Base-by-base conservation (phyloP, 2,888 invertebrate species). In the Temnothorax ravouxi region DNA sequence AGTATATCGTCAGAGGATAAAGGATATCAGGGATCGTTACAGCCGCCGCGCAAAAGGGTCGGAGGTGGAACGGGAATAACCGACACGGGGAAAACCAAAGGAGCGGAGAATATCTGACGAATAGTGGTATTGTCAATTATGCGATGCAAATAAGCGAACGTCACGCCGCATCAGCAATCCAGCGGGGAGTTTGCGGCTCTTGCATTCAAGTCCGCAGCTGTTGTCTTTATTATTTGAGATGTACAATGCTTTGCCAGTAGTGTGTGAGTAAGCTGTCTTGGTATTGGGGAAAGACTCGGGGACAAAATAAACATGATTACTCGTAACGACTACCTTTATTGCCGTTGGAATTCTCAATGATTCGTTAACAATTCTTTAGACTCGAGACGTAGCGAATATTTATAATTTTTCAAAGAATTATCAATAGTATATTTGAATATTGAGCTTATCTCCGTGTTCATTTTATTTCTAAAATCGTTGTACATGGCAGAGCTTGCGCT, bases 221-320 rank as follows among this genome's bases (percentile, higher is more conserved):
- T 61, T 71, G 54, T 61, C 79, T 69, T 80, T 77, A 56, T 77
- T 85, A 86, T 86, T 86, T 86, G 88, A 87, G 83, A 84, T 85
- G 18, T 69, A 80, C 38, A 21, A 66, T 29, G 50, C 38, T 50
- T 71, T 18, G 54, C 29, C 61, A 25, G 21, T 54, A 44, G 64
- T 80, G 50, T 29, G 18, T 18, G 15, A 34, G 21, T 56, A 13
- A 59, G 18, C 38, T 50, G 21, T 41, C 66, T 77, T 54, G 41
- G 41, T n/a, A 54, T 41, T 54, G 4, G n/a, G 29, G 13, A 52
- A 38, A 25, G 25, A 25, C 52, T 77, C 18, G 41, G 29, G n/a
- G 9, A 54, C 54, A n/a, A 54, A 44, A n/a, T 64, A 66, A 76
- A 66, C 41, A 54, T 18, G n/a, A n/a, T 74, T 74, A 47, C 13